Evolutionary conservation across 2,888 invertebrate genomes (phyloP), one percentile per base, ranked within the genome.

Genomic region (Salpingus planirostris): DNA sequence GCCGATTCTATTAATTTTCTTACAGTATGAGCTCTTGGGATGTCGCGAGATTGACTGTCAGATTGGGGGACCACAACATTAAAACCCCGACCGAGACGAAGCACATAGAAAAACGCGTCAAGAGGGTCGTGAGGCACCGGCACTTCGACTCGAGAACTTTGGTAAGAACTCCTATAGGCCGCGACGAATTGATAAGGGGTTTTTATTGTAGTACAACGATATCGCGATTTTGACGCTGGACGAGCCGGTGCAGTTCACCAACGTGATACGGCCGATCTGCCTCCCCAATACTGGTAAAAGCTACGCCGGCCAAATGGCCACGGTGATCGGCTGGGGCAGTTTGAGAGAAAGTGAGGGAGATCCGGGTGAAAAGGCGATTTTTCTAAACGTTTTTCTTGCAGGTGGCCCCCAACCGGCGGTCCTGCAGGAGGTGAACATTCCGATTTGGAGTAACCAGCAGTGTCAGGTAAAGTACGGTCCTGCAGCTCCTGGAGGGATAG

Each of bases 21-120:
- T n/a, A n/a, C 57, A 89, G 89, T 49, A 89, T 90, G 89, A 85
- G 79, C 29, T 83, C 87, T 1, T 85, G 83, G 81, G 89, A 90
- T 57, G 88, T 90, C 1, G 83, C 88, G 0, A 73, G 85, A 29
- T 55, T 90, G 32, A 85, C 83, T 2, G 86, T 84, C 0, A 73
- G 84, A 43, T 68, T 90, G 10, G 89, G 88, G 5, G 90, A 89
- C 58, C 76, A 89, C 58, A 83, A 90, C 49, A 88, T 90, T 31
- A 79, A 78, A 50, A 76, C 77, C 1, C 78, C 76, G 52, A 65
- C 72, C 2, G 89, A 89, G 61, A 79, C 81, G 2, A 71, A 74
- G 36, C 88, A 89, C 56, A 62, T 87, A 13, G 83, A 85, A 46
- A 76, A 84, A 49, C 78, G 79, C 55, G 83, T 89, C 29, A 84